Conservation (phyloP, 2,797 vertebrate genomes). For the Odontamblyopus rebecca region DNA sequence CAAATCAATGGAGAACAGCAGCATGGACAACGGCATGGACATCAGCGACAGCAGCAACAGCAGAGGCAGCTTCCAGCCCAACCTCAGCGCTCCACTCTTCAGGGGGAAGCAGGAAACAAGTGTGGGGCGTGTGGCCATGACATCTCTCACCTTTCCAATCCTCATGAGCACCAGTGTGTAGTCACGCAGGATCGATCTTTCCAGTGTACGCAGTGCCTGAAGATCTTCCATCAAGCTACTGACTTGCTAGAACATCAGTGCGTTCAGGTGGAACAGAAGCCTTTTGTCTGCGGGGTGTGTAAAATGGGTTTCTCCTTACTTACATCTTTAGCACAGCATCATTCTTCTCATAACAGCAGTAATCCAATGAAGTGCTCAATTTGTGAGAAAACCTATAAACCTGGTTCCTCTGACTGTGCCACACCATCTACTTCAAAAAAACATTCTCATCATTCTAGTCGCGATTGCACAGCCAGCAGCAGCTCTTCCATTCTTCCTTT, state of each 20-base stretch:
- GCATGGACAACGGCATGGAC: slow-evolving; percentile 37
- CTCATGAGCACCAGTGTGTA: slow-evolving; percentile 96
- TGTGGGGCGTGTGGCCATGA: slow-evolving; percentile 94
- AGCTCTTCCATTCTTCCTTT: slow-evolving; percentile 72
- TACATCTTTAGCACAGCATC: slow-evolving; percentile 93
- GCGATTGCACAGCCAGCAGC: slow-evolving; percentile 70
- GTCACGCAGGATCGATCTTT: slow-evolving; percentile 92
- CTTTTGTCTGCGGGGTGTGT: slow-evolving; percentile 95
- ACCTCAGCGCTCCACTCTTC: slow-evolving; percentile 74
- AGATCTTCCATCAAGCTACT: slow-evolving; percentile 97
- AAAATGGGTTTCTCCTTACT: slow-evolving; percentile 99
- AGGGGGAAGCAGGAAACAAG: slow-evolving; percentile 86
- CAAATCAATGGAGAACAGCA: slow-evolving; percentile 64
- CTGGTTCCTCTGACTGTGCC: slow-evolving; percentile 76
- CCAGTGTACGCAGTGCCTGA: slow-evolving; percentile 98
- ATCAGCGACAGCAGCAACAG: slow-evolving; percentile 72
- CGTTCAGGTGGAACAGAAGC: slow-evolving; percentile 97
- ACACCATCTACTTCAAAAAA: slow-evolving; percentile 68
- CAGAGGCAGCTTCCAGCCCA: slow-evolving; percentile 65
- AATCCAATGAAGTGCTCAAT: slow-evolving; percentile 96
- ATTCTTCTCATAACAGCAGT: slow-evolving; percentile 88
- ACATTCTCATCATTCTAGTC: slow-evolving; percentile 68
- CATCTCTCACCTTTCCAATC: slow-evolving; percentile 90
- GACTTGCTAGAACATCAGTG: slow-evolving; percentile 97
- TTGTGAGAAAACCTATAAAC: slow-evolving; percentile 95